These are phyloP conservation scores for Agrypnus murinus DNA, from an alignment of 2,888 invertebrate genomes.

Conservation along the genomic window DNA sequence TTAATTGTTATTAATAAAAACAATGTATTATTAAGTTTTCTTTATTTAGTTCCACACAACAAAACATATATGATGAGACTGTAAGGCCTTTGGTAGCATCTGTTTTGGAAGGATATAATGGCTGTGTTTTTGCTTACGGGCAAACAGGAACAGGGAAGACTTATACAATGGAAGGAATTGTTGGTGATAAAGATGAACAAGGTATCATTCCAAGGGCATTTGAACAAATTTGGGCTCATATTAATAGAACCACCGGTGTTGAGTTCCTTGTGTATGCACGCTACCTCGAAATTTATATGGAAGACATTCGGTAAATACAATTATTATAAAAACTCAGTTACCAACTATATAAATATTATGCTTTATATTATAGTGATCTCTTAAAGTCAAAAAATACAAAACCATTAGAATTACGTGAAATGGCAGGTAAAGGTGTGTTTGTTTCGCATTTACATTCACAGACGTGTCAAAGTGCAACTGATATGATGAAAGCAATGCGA, in stretches of 20 bases:
- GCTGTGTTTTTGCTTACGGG: slow-evolving; percentile 99
- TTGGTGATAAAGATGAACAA: slow-evolving; percentile 75
- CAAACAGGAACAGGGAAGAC: slow-evolving; percentile 98
- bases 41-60: slow-evolving; percentile 83
- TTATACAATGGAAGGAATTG: slow-evolving; percentile 83
- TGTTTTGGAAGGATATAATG: slow-evolving; percentile 98
- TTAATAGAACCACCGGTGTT: slow-evolving; percentile 90
- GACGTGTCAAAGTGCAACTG: slow-evolving; percentile 94
- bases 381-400: slow-evolving; percentile 76
- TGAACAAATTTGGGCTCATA: slow-evolving; percentile 97
- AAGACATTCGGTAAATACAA: slow-evolving; percentile 87
- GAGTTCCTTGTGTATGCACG: slow-evolving; percentile 97
- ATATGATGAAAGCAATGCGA: slow-evolving; percentile 96
- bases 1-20: neutral
- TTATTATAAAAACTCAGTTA: too few relatives aligned
- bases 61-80: slow-evolving; percentile 96
- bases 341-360: too few relatives aligned
- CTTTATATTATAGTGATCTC: slow-evolving; percentile 77
- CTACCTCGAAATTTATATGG: slow-evolving; percentile 98
- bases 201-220: slow-evolving; percentile 92
- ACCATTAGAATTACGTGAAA: slow-evolving; percentile 77
- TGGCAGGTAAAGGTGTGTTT: slow-evolving; percentile 84
- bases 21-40: slow-evolving; percentile 12
- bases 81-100: slow-evolving; percentile 96
- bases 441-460: slow-evolving; percentile 96